A percentile compares a stretch with the other conserved stretches of the same genome.
These are phyloP conservation scores for Agriotes lineatus DNA, from an alignment of 2,888 invertebrate species.

Conservation along the genomic window DNA sequence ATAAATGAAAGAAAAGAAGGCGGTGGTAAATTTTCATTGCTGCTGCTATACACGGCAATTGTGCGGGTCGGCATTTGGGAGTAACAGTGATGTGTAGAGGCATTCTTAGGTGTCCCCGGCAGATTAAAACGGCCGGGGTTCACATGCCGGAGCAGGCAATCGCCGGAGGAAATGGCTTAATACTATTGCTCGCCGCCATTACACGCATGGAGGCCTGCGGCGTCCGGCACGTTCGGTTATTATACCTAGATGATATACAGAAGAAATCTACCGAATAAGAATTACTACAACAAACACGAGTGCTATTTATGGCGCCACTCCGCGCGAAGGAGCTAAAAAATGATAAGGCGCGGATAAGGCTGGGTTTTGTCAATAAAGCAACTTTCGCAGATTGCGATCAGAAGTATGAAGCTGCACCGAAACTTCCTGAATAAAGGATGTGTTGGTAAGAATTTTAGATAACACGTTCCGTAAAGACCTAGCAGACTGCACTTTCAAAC, in stretches of 20 bases:
- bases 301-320: conserved; percentile 13
- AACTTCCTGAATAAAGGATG: too few species aligned
- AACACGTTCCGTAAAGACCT: too few species aligned
- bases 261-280: conserved; percentile 31
- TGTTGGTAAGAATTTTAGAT: too few species aligned
- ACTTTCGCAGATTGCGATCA: conserved; percentile 10
- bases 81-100: conserved; percentile 34
- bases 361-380: neutral
- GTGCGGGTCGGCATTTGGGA: conserved; percentile 33
- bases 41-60: conserved; percentile 29
- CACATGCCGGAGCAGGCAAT: conserved; percentile 36
- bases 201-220: conserved; percentile 36
- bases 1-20: conserved; percentile 16
- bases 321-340: neutral
- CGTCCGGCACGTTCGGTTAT: conserved; percentile 35
- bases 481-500: too few species aligned
- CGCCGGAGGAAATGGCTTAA: conserved; percentile 42
- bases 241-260: conserved; percentile 29
- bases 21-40: conserved; percentile 18
- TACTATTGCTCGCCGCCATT: conserved; percentile 41
- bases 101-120: conserved; percentile 36
- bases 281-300: conserved; percentile 15
- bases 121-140: conserved; percentile 42
- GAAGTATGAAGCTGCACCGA: conserved; percentile 3
- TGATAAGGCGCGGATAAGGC: conserved; percentile 1